Evolutionary conservation across 2,888 invertebrate species (phyloP), one percentile per base, ranked within the genome.

Genomic region (Salpingus planirostris): DNA sequence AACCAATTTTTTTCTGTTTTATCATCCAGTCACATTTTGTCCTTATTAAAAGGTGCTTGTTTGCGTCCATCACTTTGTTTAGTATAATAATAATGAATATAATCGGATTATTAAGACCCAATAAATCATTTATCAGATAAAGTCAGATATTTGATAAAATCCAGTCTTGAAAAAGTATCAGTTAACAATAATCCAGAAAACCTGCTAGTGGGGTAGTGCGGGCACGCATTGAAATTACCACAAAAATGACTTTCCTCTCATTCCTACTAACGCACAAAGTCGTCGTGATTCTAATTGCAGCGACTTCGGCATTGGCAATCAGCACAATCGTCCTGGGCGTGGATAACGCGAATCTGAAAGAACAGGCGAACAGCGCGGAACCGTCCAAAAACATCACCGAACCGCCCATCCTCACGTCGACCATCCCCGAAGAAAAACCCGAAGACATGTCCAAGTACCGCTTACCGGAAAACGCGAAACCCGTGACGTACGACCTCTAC

Each of bases 401-500:
- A 6, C 5, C 18, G 8, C 18, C 5, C 5, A 18, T 18, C 8
- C 18, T 8, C 2, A 13, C 35, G 2, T 21, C 36, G 7, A 30
- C 40, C 10, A 42, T 42, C n/a, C 31, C 41, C 18, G 26, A 28
- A 35, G 11, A 8, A 6, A 8, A 31, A 3, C 27, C 38, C 1
- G 18, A 11, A 25, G 34, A 44, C 21, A 57, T 58, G 56, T 43
- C 48, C 11, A 58, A 67, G 32, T 66, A 70, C 37, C 62, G 76
- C 4, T 59, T 88, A 7, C 78, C 82, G 1, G 62, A 59, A 18
- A 55, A 69, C 22, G 62, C 81, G 1, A 54, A 64, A 15, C 87
- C 88, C 1, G 50, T 59, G 11, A 69, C 75, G 38, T 89, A 89
- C 55, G 74, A 80, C 46, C 62, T 89, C 2, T 67, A 65, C 28